These are phyloP conservation scores for Xenentodon cancila DNA, from an alignment of 2,797 vertebrate species.

Conservation along the genomic window DNA sequence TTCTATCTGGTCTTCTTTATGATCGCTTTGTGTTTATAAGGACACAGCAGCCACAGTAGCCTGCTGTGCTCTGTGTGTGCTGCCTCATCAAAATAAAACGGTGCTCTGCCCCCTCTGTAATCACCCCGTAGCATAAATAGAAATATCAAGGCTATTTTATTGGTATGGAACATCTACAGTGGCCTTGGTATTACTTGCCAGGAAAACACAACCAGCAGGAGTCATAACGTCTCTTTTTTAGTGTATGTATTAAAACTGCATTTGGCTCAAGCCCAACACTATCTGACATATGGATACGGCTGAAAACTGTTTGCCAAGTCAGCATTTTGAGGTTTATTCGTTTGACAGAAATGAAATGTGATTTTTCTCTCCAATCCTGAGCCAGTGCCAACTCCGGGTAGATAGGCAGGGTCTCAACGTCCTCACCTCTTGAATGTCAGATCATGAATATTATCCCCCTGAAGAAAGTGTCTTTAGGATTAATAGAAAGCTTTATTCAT, in stretches of 20 bases:
- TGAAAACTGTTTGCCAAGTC: background rate
- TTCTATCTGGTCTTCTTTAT: slow-evolving; percentile 67
- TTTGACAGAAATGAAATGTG: background rate
- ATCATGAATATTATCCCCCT: background rate
- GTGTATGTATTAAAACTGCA: too few relatives aligned
- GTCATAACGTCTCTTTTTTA: too few relatives aligned
- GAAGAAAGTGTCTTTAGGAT: background rate
- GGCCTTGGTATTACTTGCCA: background rate
- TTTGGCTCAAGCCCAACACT: too few relatives aligned
- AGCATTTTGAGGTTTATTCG: background rate
- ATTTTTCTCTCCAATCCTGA: background rate
- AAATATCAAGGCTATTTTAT: slow-evolving; percentile 42
- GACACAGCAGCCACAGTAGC: slow-evolving; percentile 66
- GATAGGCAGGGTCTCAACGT: too few relatives aligned
- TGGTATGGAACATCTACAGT: background rate
- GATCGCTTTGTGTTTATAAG: slow-evolving; percentile 71
- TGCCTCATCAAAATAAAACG: slow-evolving; percentile 53
- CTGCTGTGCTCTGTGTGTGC: slow-evolving; percentile 54
- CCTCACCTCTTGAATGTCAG: background rate
- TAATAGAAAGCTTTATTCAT: background rate
- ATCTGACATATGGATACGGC: background rate
- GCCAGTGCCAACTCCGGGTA: too few relatives aligned
- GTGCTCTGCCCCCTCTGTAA: slow-evolving; percentile 14
- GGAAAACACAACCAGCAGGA: background rate
- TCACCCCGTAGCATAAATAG: slow-evolving; percentile 44